A percentile compares a stretch with the other conserved stretches of the same genome.
phyloP scores from a whole-genome alignment of 92 coral and sea anemone genomes.

The Scolanthus callimorphus region DNA sequence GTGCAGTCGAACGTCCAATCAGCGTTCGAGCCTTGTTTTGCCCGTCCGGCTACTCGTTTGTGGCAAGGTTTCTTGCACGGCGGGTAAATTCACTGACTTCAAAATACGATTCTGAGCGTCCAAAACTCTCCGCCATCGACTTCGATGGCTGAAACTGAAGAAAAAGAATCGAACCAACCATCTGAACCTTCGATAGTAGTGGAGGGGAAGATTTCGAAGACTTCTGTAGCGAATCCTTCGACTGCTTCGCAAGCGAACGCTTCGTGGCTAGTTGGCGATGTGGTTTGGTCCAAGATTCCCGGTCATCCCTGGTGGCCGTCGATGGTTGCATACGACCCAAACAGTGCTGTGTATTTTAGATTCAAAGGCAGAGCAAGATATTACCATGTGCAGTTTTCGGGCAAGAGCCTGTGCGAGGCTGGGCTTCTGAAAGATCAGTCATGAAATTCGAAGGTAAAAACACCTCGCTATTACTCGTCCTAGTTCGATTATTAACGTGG shows the following conservation, averaged over 20 bases:
- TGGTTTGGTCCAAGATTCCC: slow-evolving; percentile 99
- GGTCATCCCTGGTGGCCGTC: slow-evolving; percentile 99
- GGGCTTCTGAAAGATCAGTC: slow-evolving; percentile 94
- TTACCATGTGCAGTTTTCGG: slow-evolving; percentile 98
- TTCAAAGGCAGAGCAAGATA: slow-evolving; percentile 86
- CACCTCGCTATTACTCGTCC: not conserved
- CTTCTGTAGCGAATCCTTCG: slow-evolving; percentile 26
- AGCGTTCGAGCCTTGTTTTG: slow-evolving; percentile 55
- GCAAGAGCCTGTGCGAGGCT: slow-evolving; percentile 94
- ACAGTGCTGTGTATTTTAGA: slow-evolving; percentile 86
- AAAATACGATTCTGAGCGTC: slow-evolving; percentile 30
- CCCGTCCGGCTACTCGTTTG: slow-evolving; percentile 69
- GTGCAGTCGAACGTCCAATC: slow-evolving; percentile 79
- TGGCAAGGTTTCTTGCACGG: slow-evolving; percentile 51
- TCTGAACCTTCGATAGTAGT: slow-evolving; percentile 49
- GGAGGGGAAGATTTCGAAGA: slow-evolving; percentile 45
- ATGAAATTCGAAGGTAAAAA: slow-evolving; percentile 84
- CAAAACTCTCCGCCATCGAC: slow-evolving; percentile 44
- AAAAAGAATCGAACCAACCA: slow-evolving; percentile 46
- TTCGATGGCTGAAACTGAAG: slow-evolving; percentile 78
- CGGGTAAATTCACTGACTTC: slow-evolving; percentile 37
- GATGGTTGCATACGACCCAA: slow-evolving; percentile 95
- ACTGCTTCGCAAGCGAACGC: slow-evolving; percentile 48
- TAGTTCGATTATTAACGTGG: too few species aligned
- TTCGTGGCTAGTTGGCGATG: slow-evolving; percentile 97